phyloP scores from a whole-genome alignment of 2,113 vertebrate genomes.

The Baryphthengus martii region DNA sequence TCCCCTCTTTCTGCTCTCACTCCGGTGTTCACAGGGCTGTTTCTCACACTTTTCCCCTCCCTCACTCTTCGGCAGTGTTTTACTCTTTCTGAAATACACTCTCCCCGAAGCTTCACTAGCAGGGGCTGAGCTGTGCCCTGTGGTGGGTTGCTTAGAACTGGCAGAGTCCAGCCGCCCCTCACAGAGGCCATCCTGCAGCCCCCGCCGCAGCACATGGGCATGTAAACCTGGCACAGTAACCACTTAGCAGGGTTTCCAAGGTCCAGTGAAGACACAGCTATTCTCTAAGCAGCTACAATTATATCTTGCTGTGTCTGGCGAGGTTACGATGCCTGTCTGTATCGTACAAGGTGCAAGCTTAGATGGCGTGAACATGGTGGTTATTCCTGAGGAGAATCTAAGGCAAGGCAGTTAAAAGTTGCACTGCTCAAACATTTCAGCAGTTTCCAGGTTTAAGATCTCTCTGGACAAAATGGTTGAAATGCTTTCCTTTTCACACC shows the following conservation, averaged over 20 bases:
- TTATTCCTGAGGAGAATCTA: background rate
- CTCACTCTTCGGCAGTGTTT: background rate
- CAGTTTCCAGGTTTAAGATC: background rate
- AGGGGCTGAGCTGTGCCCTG: background rate
- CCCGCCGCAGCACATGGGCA: background rate
- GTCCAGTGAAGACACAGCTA: background rate
- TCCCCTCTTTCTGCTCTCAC: background rate
- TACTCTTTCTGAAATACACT: background rate
- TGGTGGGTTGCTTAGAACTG: rapidly evolving
- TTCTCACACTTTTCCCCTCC: background rate
- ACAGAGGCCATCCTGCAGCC: background rate
- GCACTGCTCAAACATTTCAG: background rate
- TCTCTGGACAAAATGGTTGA: background rate
- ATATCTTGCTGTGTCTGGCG: background rate
- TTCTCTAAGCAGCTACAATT: background rate
- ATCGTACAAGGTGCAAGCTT: background rate
- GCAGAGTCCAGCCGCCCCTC: rapidly evolving
- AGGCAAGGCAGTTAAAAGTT: background rate
- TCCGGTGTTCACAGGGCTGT: background rate
- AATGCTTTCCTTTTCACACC: background rate
- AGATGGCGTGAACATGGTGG: rapidly evolving
- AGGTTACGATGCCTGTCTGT: background rate
- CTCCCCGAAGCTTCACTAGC: rapidly evolving
- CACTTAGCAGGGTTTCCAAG: background rate
- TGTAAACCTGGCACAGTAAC: background rate